A percentile compares a stretch with the other conserved stretches of the same genome.
phyloP scores from a whole-genome alignment of 1,140 invertebrate species.

The Parasteatoda tepidariorum region DNA sequence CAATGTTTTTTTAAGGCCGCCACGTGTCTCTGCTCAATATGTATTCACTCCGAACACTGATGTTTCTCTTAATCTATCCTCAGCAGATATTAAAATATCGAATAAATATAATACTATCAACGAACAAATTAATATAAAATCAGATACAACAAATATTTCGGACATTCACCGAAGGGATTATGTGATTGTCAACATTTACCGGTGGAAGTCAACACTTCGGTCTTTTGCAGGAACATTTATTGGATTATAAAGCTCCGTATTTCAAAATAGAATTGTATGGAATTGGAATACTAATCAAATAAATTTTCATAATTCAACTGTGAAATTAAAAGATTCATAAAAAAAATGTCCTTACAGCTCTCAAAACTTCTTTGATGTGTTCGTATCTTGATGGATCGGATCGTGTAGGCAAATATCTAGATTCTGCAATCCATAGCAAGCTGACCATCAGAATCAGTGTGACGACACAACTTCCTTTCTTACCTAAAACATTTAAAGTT shows the following conservation, averaged over 20 bases:
- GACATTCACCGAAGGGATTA: too few relatives aligned
- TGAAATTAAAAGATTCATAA: neutral
- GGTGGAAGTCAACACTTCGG: too few relatives aligned
- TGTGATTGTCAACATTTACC: too few relatives aligned
- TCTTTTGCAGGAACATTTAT: too few relatives aligned
- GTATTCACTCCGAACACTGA: neutral
- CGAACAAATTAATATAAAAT: too few relatives aligned
- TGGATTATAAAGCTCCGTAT: too few relatives aligned
- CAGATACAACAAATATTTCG: too few relatives aligned
- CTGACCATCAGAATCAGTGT: slow-evolving; percentile 6
- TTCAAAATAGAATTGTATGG: neutral
- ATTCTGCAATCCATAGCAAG: neutral
- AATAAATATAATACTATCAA: too few relatives aligned
- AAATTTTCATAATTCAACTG: neutral
- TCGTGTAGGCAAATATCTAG: slow-evolving; percentile 59
- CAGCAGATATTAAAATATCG: too few relatives aligned
- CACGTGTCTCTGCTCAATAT: neutral
- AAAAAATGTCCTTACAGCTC: slow-evolving; percentile 39
- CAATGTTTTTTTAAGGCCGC: neutral
- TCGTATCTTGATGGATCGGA: slow-evolving; percentile 53
- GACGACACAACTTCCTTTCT: neutral
- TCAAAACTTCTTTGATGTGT: slow-evolving; percentile 59
- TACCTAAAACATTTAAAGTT: neutral
- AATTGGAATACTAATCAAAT: neutral
- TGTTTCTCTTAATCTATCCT: too few relatives aligned